Percentiles rank a stretch among this genome's conserved stretches.
Conservation (phyloP, 2,888 invertebrate species). For the Dasypolia templi region DNA sequence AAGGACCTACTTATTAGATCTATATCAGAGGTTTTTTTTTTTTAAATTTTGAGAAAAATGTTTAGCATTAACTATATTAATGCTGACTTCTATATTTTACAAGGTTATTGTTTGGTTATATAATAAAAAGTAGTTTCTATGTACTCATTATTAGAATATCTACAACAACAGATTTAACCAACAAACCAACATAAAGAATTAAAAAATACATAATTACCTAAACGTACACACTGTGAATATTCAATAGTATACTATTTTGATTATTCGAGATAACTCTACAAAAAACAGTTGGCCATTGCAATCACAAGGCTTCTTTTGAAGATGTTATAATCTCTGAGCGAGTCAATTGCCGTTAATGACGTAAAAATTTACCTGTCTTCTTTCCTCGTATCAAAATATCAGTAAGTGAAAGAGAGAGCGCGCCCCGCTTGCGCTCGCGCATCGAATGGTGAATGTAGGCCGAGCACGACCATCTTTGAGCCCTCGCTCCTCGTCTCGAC, state of each 20-base stretch:
- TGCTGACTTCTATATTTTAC: background rate
- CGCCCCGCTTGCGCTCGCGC: conserved; percentile 80
- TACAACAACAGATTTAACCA: background rate
- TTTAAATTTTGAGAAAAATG: background rate
- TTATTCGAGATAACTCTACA: conserved; percentile 58
- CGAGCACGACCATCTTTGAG: conserved; percentile 88
- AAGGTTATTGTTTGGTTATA: background rate
- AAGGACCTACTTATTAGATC: background rate
- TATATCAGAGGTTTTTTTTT: background rate
- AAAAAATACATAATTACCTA: conserved; percentile 6
- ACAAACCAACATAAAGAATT: no score
- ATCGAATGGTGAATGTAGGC: conserved; percentile 89
- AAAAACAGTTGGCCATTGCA: conserved; percentile 62
- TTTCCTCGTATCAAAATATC: conserved; percentile 65
- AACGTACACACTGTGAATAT: conserved; percentile 4
- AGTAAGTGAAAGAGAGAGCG: conserved; percentile 80
- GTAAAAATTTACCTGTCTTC: conserved; percentile 72
- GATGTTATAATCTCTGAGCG: conserved; percentile 76
- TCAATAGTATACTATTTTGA: conserved; percentile 17
- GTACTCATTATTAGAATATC: background rate
- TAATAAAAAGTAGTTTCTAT: background rate
- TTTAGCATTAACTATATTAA: background rate
- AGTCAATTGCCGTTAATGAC: conserved; percentile 78
- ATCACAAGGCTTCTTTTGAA: conserved; percentile 78
- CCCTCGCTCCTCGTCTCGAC: conserved; percentile 85